Conservation (phyloP, 37 sponge, comb jelly and placozoan genomes). For the Axinella damicornis region DNA sequence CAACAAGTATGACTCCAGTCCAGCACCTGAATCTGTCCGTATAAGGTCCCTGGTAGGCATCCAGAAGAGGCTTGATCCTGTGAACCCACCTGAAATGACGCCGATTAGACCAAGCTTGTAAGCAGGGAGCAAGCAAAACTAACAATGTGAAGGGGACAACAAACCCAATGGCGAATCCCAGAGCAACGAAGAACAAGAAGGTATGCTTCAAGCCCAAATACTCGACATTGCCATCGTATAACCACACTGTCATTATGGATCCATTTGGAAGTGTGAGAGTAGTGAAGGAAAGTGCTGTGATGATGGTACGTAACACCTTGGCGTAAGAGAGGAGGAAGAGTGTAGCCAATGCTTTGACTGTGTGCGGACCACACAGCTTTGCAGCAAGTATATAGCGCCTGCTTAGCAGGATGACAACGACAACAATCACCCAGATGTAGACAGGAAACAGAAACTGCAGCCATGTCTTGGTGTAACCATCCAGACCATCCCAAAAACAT, state of each 20-base stretch:
- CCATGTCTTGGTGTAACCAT: not conserved
- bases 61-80: constrained; percentile 36
- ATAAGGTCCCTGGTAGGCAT: constrained; percentile 50
- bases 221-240: constrained; percentile 18
- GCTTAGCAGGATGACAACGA: not conserved
- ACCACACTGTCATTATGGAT: not conserved
- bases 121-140: constrained; percentile 9
- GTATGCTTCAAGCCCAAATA: not conserved
- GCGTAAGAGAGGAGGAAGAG: constrained; percentile 38
- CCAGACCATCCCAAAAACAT: constrained; percentile 47
- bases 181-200: not conserved
- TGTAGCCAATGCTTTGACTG: constrained; percentile 46
- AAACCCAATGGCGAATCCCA: constrained; percentile 2
- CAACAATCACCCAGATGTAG: constrained; percentile 11
- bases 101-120: not conserved
- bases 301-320: constrained; percentile 21
- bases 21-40: constrained; percentile 52
- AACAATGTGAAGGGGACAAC: constrained; percentile 21
- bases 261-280: not conserved
- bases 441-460: constrained; percentile 18
- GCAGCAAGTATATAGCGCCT: not conserved
- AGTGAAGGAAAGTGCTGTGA: not conserved
- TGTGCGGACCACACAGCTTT: not conserved
- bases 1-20: constrained; percentile 27
- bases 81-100: too few species aligned